phyloP scores from a whole-genome alignment of 2,797 vertebrate genomes.

The Spinus pinus region DNA sequence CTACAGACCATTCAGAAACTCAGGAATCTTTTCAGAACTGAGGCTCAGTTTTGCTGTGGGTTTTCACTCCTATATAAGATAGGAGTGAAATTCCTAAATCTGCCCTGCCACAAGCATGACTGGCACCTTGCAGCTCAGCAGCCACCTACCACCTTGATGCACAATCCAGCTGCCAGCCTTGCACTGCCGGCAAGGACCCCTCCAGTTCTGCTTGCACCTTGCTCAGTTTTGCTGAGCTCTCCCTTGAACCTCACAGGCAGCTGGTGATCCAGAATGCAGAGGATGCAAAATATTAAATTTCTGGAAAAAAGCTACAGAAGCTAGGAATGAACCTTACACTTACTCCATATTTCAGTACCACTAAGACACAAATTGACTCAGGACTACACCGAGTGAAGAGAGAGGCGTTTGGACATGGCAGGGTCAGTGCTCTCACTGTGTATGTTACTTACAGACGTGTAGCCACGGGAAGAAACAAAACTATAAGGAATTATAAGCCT shows the following conservation, averaged over 20 bases:
- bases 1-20: neutral
- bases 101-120: neutral
- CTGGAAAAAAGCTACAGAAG: neutral
- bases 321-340: neutral
- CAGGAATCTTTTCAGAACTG: neutral
- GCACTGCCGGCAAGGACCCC: neutral
- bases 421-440: neutral
- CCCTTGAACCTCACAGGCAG: fast-evolving
- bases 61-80: neutral
- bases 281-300: neutral
- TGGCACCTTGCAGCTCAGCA: neutral
- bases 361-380: no score
- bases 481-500: fast-evolving
- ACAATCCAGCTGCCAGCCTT: neutral
- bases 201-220: neutral
- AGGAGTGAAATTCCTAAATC: neutral
- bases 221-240: neutral
- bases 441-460: no score
- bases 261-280: neutral
- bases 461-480: neutral
- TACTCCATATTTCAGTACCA: neutral
- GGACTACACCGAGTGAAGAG: neutral
- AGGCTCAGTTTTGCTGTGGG: neutral
- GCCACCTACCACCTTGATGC: neutral
- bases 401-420: fast-evolving